Conservation (phyloP, 2,888 invertebrate species). For the Notodonta dromedarius region DNA sequence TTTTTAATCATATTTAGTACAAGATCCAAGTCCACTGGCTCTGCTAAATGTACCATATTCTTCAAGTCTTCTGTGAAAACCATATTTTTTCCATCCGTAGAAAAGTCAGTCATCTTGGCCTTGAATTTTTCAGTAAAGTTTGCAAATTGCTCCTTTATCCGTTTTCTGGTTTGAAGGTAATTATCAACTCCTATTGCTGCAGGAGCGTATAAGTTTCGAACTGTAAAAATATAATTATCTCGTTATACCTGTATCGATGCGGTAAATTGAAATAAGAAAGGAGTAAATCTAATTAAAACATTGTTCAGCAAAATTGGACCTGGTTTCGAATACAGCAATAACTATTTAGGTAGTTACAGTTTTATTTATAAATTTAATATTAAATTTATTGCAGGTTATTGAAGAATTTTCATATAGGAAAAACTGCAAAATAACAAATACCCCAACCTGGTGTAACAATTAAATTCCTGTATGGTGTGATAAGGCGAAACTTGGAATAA, state of each 20-base stretch:
- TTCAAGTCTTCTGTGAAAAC: slow-evolving; percentile 94
- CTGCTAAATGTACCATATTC: slow-evolving; percentile 89
- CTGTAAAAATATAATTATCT: slow-evolving; percentile 43
- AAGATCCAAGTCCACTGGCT: slow-evolving; percentile 86
- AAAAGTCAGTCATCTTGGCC: slow-evolving; percentile 87
- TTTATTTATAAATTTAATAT: no score
- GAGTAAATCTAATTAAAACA: no score
- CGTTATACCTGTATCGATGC: no score
- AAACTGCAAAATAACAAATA: not conserved
- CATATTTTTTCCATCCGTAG: slow-evolving; percentile 84
- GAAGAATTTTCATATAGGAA: not conserved
- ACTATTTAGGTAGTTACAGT: no score
- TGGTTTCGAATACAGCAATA: no score
- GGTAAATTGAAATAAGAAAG: no score
- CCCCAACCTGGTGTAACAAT: slow-evolving; percentile 49
- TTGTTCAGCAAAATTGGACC: no score
- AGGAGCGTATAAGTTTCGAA: slow-evolving; percentile 80
- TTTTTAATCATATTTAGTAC: slow-evolving; percentile 88
- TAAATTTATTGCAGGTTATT: not conserved
- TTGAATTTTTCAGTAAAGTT: slow-evolving; percentile 87
- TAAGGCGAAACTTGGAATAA: slow-evolving; percentile 41
- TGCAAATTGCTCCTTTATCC: slow-evolving; percentile 84
- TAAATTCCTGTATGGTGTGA: slow-evolving; percentile 46
- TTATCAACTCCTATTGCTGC: slow-evolving; percentile 85
- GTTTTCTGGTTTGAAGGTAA: slow-evolving; percentile 82